Conservation (phyloP, 2,113 vertebrate species). For the Corydoras maculifer region DNA sequence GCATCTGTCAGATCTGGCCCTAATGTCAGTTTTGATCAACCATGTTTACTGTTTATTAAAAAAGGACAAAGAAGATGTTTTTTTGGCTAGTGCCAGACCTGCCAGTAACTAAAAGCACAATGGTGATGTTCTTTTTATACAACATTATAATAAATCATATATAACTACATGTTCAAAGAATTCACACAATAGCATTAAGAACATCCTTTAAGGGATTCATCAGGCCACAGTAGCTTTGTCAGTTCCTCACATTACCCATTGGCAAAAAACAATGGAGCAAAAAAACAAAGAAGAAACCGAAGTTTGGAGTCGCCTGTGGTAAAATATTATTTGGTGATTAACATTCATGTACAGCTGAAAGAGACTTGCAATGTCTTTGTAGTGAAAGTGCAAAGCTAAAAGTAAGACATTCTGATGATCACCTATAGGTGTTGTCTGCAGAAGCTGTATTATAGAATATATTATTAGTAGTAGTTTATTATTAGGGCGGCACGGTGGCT, state of each 20-base stretch:
- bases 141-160: not conserved
- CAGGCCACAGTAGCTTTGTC: not conserved
- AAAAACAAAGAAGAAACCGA: not conserved
- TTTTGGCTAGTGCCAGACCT: not conserved
- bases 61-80: constrained; percentile 8
- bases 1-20: not conserved
- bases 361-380: too few relatives aligned
- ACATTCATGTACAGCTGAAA: not conserved
- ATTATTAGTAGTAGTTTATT: too few relatives aligned
- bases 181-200: constrained; percentile 17
- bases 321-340: constrained; percentile 4
- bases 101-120: not conserved
- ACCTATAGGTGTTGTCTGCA: too few relatives aligned
- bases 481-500: too few relatives aligned
- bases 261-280: not conserved
- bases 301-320: not conserved
- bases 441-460: too few relatives aligned
- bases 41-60: constrained; percentile 3
- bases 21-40: constrained; percentile 21
- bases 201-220: constrained; percentile 11
- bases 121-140: constrained; percentile 15
- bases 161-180: constrained; percentile 1
- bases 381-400: too few relatives aligned
- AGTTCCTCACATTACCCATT: not conserved
- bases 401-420: too few relatives aligned